Evolutionary conservation across 2,113 vertebrate species (phyloP), one percentile per base, ranked within the genome.

Genomic region (Pithys albifrons): DNA sequence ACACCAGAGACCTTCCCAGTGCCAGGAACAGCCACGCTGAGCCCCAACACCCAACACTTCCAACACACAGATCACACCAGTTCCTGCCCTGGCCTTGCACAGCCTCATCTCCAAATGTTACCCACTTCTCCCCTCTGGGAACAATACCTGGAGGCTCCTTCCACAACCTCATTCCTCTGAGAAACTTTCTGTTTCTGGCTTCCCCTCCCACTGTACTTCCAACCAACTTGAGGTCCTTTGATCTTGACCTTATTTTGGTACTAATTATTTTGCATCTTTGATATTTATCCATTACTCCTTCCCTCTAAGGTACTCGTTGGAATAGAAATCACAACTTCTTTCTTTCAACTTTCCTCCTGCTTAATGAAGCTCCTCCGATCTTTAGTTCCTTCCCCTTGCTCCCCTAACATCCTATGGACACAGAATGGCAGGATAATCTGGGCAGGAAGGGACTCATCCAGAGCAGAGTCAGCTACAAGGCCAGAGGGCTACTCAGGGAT

Each of bases 191-290:
- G 54, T 73, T 80, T 64, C 59, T 64, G 2, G 4, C 35, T 89
- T 81, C 31, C 10, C 33, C 59, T 81, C 59, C 76, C 54, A 43
- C 3, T 8, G 12, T 39, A 58, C 75, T 80, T 48, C 62, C 69
- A 80, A 74, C 2, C 39, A 55, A 45, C 83, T 80, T 76, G 31
- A 7, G 39, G 33, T 73, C 18, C 71, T 95, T 96, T 97, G 67
- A 97, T 95, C 85, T 77, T 89, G 83, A 70, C 83, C 83, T 93
- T 88, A 59, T 92, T 97, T 88, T 49, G 25, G 31, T 73, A 84
- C 78, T 81, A 55, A 81, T 88, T 86, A 88, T 64, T 90, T 71
- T 84, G 43, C 29, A 88, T 74, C 88, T 93, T 88, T 88, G 75
- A 73, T 94, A 95, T 76, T 80, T 86, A 92, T n/a, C 59, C 4